These are phyloP conservation scores for Liopterus haemorrhoidalis DNA, from an alignment of 2,888 invertebrate species.

Conservation along the genomic window DNA sequence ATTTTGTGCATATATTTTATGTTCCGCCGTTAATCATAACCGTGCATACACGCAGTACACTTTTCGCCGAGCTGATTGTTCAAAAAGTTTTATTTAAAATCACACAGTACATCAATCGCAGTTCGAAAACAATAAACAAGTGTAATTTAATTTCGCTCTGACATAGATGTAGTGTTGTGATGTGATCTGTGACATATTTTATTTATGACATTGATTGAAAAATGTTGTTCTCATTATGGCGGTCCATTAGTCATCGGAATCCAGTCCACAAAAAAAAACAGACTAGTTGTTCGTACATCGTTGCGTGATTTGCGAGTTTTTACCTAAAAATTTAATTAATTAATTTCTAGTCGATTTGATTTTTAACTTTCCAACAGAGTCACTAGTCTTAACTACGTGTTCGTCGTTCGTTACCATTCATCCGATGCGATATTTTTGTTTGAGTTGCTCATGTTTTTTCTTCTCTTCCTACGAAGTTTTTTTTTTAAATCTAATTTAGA, in stretches of 20 bases:
- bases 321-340: too few species aligned
- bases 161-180: conserved; percentile 24
- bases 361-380: too few species aligned
- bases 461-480: background rate
- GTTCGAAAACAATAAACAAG: conserved; percentile 22
- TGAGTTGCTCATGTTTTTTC: too few species aligned
- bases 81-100: conserved; percentile 19
- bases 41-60: too few species aligned
- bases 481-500: conserved; percentile 16
- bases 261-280: conserved; percentile 4
- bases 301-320: conserved; percentile 20
- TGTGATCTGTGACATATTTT: conserved; percentile 35
- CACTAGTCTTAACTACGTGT: too few species aligned
- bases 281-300: conserved; percentile 7
- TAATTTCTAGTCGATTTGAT: too few species aligned
- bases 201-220: conserved; percentile 37
- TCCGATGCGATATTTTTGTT: too few species aligned
- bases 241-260: conserved; percentile 24
- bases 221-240: conserved; percentile 32
- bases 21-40: too few species aligned
- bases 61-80: conserved; percentile 3
- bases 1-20: too few species aligned
- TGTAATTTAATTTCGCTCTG: conserved; percentile 22
- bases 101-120: conserved; percentile 18
- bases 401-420: too few species aligned